phyloP scores from a whole-genome alignment of 2,113 vertebrate species.

The Tenrec ecaudatus region DNA sequence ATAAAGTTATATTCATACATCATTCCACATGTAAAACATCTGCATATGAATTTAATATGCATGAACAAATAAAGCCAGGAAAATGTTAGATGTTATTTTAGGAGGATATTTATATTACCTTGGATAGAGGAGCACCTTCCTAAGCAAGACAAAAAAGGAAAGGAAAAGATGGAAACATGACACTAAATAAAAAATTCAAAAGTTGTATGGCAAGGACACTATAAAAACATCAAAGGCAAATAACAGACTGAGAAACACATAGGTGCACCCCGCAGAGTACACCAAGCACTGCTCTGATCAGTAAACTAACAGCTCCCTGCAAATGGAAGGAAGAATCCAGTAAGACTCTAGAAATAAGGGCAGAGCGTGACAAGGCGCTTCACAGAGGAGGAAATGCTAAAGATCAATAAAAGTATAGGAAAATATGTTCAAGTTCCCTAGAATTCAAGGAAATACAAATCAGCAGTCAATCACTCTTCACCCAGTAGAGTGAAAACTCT shows the following conservation, averaged over 20 bases:
- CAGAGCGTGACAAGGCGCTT: conserved; percentile 35
- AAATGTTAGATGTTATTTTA: background rate
- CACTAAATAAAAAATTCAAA: conserved; percentile 5
- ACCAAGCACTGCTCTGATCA: background rate
- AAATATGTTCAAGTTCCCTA: conserved; percentile 15
- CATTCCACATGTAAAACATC: no score
- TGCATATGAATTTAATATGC: no score
- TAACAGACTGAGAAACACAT: background rate
- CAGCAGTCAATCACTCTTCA: background rate
- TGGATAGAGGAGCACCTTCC: background rate
- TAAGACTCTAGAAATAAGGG: background rate
- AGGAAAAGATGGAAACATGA: no score
- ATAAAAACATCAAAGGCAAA: conserved; percentile 23
- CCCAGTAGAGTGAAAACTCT: background rate
- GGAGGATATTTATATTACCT: background rate
- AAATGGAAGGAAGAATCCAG: conserved; percentile 18
- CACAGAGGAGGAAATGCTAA: conserved; percentile 47
- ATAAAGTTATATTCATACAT: no score
- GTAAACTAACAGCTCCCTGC: background rate
- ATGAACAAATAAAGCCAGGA: no score
- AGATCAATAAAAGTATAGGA: background rate
- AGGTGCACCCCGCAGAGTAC: background rate
- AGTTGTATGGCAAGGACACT: background rate
- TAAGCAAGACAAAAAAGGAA: conserved; percentile 32
- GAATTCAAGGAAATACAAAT: conserved; percentile 48